Evolutionary conservation across 64 coral and sea anemone species (phyloP), one percentile per base, ranked within the genome.

Genomic region (Stichodactyla helianthus): DNA sequence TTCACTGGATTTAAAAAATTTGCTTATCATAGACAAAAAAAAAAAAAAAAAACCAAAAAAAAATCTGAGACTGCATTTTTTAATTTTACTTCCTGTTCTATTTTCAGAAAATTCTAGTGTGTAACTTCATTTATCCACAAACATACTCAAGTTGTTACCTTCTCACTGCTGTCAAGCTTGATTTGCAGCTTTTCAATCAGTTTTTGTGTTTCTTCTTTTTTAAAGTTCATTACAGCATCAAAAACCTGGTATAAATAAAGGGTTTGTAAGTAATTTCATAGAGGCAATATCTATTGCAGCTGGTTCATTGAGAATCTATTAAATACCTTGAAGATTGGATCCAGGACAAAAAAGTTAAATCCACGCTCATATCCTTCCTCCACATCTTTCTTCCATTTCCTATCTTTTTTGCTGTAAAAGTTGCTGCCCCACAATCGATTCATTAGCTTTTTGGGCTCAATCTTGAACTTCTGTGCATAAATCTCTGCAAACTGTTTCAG

Each of bases 221-320:
- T 98, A 80, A 92, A 94, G 62, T 98, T 98, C 95, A 98, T 98
- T 79, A 98, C 83, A 70, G 95, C 87, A 94, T 98, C 92, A 90
- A 98, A 98, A 54, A 98, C 56, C 95, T 98, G 50, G 53, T 8
- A 52, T 16, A 20, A 54, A 52, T 18, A 54, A 27, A 71, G 27
- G 17, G 16, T 68, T 25, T 7, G 19, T 17, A 15, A 60, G 10
- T 60, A 17, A 44, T 60, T 60, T 5, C 5, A 60, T 2, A 5
- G 59, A 60, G 59, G 18, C 14, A 13, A 13, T 3, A 60, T 60
- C 14, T 59, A 59, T 10, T 59, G 9, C 56, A 4, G 56, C 56
- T 12, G 9, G 56, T 12, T 59, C 2, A 22, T 22, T 11, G 82
- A 12, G 10, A 86, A 13, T 31, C 6, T 50, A 86, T 19, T 5